Base-by-base conservation (phyloP, 2,113 vertebrate species). In the Montifringilla adamsi region DNA sequence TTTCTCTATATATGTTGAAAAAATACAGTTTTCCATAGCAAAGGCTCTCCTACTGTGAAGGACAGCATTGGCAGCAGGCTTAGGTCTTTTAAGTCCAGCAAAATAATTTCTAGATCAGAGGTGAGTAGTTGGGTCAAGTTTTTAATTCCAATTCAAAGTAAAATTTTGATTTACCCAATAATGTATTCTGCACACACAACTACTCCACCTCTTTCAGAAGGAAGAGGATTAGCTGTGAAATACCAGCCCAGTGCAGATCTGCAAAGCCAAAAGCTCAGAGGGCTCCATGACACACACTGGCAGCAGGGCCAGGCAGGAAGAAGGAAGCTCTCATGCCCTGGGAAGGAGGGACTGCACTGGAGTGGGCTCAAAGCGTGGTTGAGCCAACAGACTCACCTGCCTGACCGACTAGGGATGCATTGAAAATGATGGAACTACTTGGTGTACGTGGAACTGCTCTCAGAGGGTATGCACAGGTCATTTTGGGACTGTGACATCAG, bases 301-400 rank as follows among this genome's bases (percentile, higher is more conserved):
- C 46, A 67, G 53, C 11, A 7, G 10, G 9, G 5, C 17, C 9
- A 2, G 37, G 39, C 23, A 76, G 13, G 20, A 23, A 52, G 8
- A 7, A 24, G 35, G 33, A 49, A 39, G 16, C 7, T 44, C 19
- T 37, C 7, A 3, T 43, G 16, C 10, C 23, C 35, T n/a, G 53
- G 24, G 28, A 18, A 30, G 30, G 35, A 62, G 7, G 5, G 7
- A 83, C 7, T 10, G 27, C 7, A 7, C 46, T 35, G 3, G 7
- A 37, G 6, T 0, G 1, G 7, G 26, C 53, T 43, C 0, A 0
- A 31, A 13, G 4, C 22, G 16, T 7, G 2, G 27, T 3, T 20
- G 8, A 28, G 9, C 39, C 15, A 66, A 10, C 1, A 43, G 0
- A 66, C 63, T 69, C 33, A 62, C 83, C 80, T 77, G 59, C 46